These are phyloP conservation scores for Saguinus imperator DNA, from an alignment of 2,113 vertebrate genomes.

Conservation along the genomic window DNA sequence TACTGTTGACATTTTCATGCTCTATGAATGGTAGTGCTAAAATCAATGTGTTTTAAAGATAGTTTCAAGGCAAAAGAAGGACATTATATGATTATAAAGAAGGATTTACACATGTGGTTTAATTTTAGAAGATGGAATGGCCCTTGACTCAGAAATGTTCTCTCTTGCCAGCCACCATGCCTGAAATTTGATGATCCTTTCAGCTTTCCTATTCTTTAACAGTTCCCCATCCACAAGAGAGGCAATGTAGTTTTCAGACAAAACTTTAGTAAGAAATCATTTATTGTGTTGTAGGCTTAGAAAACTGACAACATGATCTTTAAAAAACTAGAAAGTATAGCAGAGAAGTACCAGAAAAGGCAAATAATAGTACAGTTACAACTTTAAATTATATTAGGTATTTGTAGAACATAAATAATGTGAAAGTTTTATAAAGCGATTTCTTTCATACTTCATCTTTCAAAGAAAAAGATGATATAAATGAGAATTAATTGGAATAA, in stretches of 20 bases:
- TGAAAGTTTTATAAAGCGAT: neutral
- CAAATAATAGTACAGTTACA: neutral
- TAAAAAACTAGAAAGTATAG: neutral
- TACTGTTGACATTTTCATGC: neutral
- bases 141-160: neutral
- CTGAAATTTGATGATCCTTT: neutral
- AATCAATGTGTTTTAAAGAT: neutral
- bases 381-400: neutral
- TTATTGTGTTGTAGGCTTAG: neutral
- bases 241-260: neutral
- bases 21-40: neutral
- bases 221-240: neutral
- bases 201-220: neutral
- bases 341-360: neutral
- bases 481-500: neutral
- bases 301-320: neutral
- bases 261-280: constrained; percentile 43
- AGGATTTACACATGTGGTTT: neutral
- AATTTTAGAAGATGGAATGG: neutral
- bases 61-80: neutral
- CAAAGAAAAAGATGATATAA: neutral
- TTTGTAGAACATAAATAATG: neutral
- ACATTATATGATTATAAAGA: neutral
- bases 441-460: no score
- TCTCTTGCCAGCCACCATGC: neutral